Conservation (phyloP, 1,140 invertebrate species). For the Zaprionus vittiger region DNA sequence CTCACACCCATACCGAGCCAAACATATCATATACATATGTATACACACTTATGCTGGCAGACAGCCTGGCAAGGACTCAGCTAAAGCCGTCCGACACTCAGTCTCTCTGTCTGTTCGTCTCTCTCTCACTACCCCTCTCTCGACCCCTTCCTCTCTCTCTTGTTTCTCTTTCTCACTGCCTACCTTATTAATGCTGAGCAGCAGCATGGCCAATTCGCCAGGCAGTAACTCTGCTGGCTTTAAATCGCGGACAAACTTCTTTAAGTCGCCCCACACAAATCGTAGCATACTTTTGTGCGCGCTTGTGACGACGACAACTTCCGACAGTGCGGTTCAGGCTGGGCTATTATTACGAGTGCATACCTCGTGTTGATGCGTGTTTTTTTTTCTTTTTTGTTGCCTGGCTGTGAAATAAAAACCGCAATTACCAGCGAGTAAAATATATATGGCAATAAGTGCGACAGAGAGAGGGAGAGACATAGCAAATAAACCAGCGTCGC, state of each 20-base stretch:
- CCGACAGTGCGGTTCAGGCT: conserved; percentile 61
- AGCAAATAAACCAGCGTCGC: conserved; percentile 64
- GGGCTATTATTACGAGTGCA: conserved; percentile 65
- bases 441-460: conserved; percentile 55
- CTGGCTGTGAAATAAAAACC: conserved; percentile 78
- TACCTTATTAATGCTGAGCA: conserved; percentile 63
- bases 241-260: conserved; percentile 48
- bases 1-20: conserved; percentile 13
- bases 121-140: neutral
- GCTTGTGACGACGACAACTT: conserved; percentile 72
- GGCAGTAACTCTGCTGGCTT: conserved; percentile 37
- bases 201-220: neutral
- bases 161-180: neutral
- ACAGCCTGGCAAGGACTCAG: conserved; percentile 24
- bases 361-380: neutral
- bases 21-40: conserved; percentile 23
- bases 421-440: conserved; percentile 80
- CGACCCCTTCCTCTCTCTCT: neutral
- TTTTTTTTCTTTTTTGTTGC: conserved; percentile 17
- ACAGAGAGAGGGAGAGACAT: conserved; percentile 7
- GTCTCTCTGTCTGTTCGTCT: neutral
- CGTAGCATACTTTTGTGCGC: conserved; percentile 53
- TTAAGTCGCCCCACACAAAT: conserved; percentile 43
- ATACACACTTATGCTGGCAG: conserved; percentile 42
- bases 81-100: neutral